phyloP scores from a whole-genome alignment of 2,888 invertebrate species.

The Leptinotarsa tumamoca region DNA sequence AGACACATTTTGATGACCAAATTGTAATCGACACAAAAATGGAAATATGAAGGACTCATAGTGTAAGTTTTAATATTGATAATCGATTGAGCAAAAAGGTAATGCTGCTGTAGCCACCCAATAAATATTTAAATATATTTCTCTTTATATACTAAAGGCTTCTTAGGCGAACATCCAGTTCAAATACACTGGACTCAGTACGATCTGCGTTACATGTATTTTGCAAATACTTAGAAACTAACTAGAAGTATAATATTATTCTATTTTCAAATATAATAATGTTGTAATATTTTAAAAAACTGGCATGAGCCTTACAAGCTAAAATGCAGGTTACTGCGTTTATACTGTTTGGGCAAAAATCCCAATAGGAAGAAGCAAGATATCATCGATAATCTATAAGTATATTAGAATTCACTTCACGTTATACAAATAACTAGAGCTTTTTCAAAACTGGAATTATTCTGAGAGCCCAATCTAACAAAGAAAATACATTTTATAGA shows the following conservation, averaged over 20 bases:
- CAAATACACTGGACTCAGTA: slow-evolving; percentile 62
- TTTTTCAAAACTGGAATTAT: slow-evolving; percentile 27
- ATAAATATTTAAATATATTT: slow-evolving; percentile 38
- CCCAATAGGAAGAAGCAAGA: slow-evolving; percentile 62
- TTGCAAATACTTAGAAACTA: slow-evolving; percentile 62
- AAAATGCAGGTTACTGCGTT: slow-evolving; percentile 50
- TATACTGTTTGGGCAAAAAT: slow-evolving; percentile 52
- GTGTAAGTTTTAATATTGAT: background rate
- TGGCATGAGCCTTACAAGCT: slow-evolving; percentile 62
- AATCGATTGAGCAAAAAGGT: slow-evolving; percentile 3
- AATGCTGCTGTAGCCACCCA: slow-evolving; percentile 27
- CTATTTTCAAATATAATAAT: slow-evolving; percentile 52
- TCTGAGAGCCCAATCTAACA: slow-evolving; percentile 35
- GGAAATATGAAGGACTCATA: background rate
- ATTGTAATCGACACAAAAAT: no score
- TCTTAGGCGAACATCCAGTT: slow-evolving; percentile 66
- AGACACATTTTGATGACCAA: no score
- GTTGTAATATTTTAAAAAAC: slow-evolving; percentile 60
- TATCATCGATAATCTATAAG: slow-evolving; percentile 50
- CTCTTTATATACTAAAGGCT: slow-evolving; percentile 63
- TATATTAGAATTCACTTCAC: slow-evolving; percentile 50
- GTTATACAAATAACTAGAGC: slow-evolving; percentile 47
- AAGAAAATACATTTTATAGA: slow-evolving; percentile 35
- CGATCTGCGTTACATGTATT: slow-evolving; percentile 60
- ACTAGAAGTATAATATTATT: slow-evolving; percentile 58